phyloP scores from a whole-genome alignment of 2,797 vertebrate species.

The Scolopax bukidnonensis region DNA sequence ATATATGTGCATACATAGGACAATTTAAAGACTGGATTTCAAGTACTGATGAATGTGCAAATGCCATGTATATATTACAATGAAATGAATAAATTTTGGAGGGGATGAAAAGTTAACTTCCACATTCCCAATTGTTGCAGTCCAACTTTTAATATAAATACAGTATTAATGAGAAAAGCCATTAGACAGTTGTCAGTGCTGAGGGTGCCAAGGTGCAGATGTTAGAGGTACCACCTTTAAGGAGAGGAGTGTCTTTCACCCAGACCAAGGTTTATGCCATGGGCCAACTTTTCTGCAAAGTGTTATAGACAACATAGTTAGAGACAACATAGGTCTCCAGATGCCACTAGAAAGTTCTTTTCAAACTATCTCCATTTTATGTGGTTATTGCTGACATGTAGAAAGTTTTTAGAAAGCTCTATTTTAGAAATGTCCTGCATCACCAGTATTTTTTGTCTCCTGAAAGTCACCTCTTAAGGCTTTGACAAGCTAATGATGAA shows the following conservation, averaged over 20 bases:
- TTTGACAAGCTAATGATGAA: neutral
- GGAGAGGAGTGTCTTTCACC: neutral
- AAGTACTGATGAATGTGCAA: conserved; percentile 34
- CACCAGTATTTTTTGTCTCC: neutral
- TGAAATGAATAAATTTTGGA: neutral
- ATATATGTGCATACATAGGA: conserved; percentile 62
- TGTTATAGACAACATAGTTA: neutral
- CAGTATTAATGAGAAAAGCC: neutral
- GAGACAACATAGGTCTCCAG: neutral
- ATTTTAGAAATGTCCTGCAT: neutral
- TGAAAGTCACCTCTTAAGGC: neutral
- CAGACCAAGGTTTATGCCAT: neutral
- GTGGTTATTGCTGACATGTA: neutral
- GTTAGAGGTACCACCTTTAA: neutral
- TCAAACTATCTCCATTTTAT: neutral
- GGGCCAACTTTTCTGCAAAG: neutral
- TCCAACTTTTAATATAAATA: neutral
- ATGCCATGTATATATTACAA: conserved; percentile 3
- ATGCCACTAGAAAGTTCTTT: neutral
- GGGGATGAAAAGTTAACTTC: conserved; percentile 1
- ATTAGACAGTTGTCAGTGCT: neutral
- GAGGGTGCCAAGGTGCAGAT: neutral
- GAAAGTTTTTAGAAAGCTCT: neutral
- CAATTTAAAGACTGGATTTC: conserved; percentile 46
- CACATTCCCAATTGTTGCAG: neutral